Evolutionary conservation across 2,888 invertebrate genomes (phyloP), one percentile per base, ranked within the genome.

Genomic region (Rotaria macrura): DNA sequence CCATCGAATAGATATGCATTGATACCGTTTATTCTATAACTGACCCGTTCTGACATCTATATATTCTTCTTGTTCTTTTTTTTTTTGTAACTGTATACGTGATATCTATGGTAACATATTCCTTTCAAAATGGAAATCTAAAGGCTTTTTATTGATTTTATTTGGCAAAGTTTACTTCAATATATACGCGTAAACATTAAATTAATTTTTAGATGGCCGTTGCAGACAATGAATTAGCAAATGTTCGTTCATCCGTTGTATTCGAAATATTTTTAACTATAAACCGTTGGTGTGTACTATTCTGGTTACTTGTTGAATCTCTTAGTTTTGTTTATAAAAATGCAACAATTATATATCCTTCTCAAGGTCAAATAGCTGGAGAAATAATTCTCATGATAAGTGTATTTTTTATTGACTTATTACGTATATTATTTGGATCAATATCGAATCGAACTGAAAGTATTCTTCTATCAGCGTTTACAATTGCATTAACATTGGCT

Each of bases 391-490:
- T 79, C 2, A 79, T 79, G 79, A 14, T 79, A 6, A 7, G n/a
- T n/a, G 79, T 79, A n/a, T 79, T 79, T 43, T 79, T 79, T 43
- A 2, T 79, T 12, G 79, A 79, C n/a, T 4, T 79, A 40, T n/a
- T 79, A 25, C 79, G 79, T 43, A 23, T 43, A 79, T 25, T 79
- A 79, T 10, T 79, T 25, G 79, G 79, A 25, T 79, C 79, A n/a
- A 79, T 79, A 43, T 79, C 79, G 12, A 79, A 79, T 79, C 40
- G 43, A 43, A 79, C 79, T 25, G 79, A 79, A n/a, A 79, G 25
- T n/a, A 79, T 79, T 79, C n/a, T 79, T n/a, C 79, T 79, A 9
- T n/a, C 79, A 0, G 79, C 43, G 1, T 0, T 43, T 43, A 79
- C 79, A 1, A 43, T 79, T 4, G 25, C 43, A 10, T 25, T 79